Base-by-base conservation (phyloP, 2,113 vertebrate species). In the Scolopax mira region DNA sequence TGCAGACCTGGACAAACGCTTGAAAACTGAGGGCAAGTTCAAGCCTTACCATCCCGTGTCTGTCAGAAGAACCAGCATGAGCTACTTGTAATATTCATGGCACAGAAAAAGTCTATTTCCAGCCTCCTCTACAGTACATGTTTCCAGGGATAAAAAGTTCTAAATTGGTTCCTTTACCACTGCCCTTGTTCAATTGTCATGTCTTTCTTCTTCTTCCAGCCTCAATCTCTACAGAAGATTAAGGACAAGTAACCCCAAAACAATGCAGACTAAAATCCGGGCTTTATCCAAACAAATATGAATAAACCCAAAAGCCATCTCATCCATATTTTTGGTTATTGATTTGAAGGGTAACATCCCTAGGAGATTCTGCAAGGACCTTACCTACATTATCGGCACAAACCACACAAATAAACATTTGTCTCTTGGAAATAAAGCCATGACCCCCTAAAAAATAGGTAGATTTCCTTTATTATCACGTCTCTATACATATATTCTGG, bases 131-230 rank as follows among this genome's bases (percentile, higher is more conserved):
- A 28, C 39, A 35, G 12, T 0, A 15, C 5, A 22, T 69, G 37
- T 25, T 85, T 64, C 46, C 14, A n/a, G 62, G 35, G 18, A 65
- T 79, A 51, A n/a, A 55, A 25, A 19, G 22, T 6, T 52, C 58
- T 31, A 7, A n/a, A 28, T 0, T 4, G 31, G 18, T 8, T 58
- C 19, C 42, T 79, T 71, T 27, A 41, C 13, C 54, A 37, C 41
- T 30, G 6, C 13, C 52, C 24, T 9, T 13, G n/a, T 44, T 15
- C 3, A 0, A 7, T 0, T 39, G 57, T 71, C 41, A 13, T 18
- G 44, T 9, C 11, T 37, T 12, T 41, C 73, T 25, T 27, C n/a
- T 58, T 65, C 54, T 46, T 46, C 46, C 83, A 90, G 55, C n/a
- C 82, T 79, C 54, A 13, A 0, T 13, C 51, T 58, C 60, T 58